Percentiles rank a stretch among this genome's conserved stretches.
These are phyloP conservation scores for Lamproptera curius DNA, from an alignment of 2,888 invertebrate species.

Conservation along the genomic window DNA sequence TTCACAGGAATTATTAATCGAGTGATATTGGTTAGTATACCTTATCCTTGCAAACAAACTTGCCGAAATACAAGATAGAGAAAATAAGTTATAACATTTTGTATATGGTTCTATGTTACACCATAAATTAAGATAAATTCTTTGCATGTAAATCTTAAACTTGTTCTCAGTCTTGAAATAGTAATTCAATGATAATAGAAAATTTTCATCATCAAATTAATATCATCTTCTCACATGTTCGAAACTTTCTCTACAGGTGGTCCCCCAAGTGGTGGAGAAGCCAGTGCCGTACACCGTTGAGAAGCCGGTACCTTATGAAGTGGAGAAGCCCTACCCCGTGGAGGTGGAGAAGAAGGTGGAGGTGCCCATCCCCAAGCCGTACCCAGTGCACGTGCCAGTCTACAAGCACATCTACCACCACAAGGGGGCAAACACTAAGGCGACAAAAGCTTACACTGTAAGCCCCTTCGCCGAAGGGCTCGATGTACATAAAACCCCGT, in stretches of 20 bases:
- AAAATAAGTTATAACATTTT: too few species aligned
- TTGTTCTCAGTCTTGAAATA: too few species aligned
- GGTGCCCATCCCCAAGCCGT: conserved; percentile 83
- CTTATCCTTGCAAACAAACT: too few species aligned
- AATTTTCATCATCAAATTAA: too few species aligned
- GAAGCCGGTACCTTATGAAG: conserved; percentile 83
- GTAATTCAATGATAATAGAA: too few species aligned
- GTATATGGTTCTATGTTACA: too few species aligned
- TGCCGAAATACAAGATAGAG: too few species aligned
- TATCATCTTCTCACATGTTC: too few species aligned
- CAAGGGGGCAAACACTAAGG: conserved; percentile 72
- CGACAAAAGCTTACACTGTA: conserved; percentile 41
- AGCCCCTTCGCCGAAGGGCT: conserved; percentile 27
- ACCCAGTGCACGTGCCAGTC: conserved; percentile 85
- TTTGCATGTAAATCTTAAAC: too few species aligned
- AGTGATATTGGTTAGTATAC: too few species aligned
- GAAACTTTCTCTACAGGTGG: conserved; percentile 61
- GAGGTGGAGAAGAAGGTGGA: conserved; percentile 86
- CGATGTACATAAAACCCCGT: conserved; percentile 53
- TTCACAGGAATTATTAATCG: too few species aligned
- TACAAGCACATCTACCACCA: conserved; percentile 86
- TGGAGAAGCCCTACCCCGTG: conserved; percentile 86
- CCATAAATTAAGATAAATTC: too few species aligned
- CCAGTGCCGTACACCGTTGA: conserved; percentile 86
- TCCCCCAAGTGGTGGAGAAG: conserved; percentile 84